Conservation (phyloP, 2,113 vertebrate genomes). For the Pollimyrus isidori region DNA sequence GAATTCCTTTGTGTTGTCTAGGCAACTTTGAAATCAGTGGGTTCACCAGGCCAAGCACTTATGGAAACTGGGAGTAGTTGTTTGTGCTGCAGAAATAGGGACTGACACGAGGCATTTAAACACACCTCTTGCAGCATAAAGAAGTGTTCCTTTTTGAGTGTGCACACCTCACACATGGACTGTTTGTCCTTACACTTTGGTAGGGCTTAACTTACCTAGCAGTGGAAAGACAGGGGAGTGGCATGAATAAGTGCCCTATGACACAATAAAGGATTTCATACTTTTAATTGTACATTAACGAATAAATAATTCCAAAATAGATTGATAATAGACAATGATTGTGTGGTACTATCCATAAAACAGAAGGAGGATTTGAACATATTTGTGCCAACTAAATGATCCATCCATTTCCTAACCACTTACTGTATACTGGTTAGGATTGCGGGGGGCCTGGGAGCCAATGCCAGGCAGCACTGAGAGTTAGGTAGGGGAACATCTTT, state of each 20-base stretch:
- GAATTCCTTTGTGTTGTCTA: not conserved
- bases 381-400: not conserved
- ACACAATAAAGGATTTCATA: not conserved
- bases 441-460: not conserved
- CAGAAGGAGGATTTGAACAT: not conserved
- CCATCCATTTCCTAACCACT: not conserved
- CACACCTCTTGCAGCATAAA: not conserved
- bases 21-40: slow-evolving; percentile 3
- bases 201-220: not conserved
- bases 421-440: not conserved
- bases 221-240: not conserved
- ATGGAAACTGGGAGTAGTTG: not conserved
- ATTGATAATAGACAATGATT: not conserved
- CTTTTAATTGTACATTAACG: not conserved
- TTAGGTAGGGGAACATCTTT: not conserved
- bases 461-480: not conserved
- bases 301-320: not conserved
- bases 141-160: not conserved
- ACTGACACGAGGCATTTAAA: not conserved
- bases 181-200: not conserved
- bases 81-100: not conserved
- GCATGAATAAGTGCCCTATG: not conserved
- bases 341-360: not conserved
- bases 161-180: not conserved
- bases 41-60: not conserved